These are phyloP conservation scores for Mesochorus sp. DNA, from an alignment of 2,888 invertebrate genomes.

Conservation along the genomic window DNA sequence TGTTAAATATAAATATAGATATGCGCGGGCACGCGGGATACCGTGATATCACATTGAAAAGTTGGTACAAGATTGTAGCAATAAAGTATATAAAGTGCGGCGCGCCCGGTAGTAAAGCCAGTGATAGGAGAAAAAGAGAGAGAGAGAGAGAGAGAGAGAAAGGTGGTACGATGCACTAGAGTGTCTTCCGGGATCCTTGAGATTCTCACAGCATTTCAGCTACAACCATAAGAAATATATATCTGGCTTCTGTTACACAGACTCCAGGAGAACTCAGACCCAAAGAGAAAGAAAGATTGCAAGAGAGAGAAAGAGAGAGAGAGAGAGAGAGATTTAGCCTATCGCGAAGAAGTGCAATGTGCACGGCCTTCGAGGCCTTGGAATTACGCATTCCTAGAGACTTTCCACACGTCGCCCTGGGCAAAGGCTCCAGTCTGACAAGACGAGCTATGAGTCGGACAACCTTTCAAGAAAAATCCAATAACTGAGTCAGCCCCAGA, in stretches of 20 bases:
- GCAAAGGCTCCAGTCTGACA: conserved; percentile 18
- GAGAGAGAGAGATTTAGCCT: conserved; percentile 24
- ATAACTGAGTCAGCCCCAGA: not conserved
- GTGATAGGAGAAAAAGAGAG: conserved; percentile 8
- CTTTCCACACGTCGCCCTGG: conserved; percentile 32
- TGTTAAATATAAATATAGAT: conserved; percentile 15
- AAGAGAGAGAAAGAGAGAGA: conserved; percentile 7
- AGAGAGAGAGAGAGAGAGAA: conserved; percentile 47
- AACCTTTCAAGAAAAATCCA: not conserved
- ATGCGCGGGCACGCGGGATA: conserved; percentile 5
- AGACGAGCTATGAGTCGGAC: no score
- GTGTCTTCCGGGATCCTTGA: conserved; percentile 55
- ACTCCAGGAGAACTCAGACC: no score
- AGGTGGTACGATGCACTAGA: conserved; percentile 12
- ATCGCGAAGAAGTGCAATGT: not conserved
- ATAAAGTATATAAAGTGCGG: conserved; percentile 57
- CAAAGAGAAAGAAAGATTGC: not conserved
- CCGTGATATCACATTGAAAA: conserved; percentile 51
- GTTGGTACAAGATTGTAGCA: conserved; percentile 42
- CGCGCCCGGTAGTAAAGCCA: conserved; percentile 31
- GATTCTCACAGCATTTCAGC: conserved; percentile 50
- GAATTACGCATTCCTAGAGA: conserved; percentile 49
- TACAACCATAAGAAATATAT: conserved; percentile 49
- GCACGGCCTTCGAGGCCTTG: conserved; percentile 58
- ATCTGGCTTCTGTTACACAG: conserved; percentile 33